Conservation (phyloP, 2,888 invertebrate species). For the Melinaea menophilus region DNA sequence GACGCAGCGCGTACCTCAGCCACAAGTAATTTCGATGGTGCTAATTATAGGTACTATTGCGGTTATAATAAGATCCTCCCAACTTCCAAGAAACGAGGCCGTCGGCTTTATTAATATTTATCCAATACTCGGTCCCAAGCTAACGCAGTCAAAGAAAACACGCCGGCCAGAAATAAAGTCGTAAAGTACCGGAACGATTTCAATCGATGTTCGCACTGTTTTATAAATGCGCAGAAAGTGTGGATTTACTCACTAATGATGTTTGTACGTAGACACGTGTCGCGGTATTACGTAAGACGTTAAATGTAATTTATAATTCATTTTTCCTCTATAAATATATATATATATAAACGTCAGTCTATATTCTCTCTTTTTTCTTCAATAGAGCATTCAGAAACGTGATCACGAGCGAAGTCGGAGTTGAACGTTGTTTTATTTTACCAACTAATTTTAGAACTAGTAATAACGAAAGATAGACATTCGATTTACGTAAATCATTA, state of each 20-base stretch:
- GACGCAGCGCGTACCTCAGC: slow-evolving; percentile 61
- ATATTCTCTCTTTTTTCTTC: too few relatives aligned
- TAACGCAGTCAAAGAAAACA: slow-evolving; percentile 77
- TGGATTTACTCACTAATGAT: slow-evolving; percentile 55
- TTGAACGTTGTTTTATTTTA: too few relatives aligned
- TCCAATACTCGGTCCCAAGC: slow-evolving; percentile 72
- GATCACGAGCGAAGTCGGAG: too few relatives aligned
- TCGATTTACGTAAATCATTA: neutral
- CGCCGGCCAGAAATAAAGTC: slow-evolving; percentile 73
- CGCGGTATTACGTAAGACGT: slow-evolving; percentile 10
- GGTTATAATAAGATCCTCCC: slow-evolving; percentile 78
- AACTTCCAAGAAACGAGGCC: slow-evolving; percentile 77
- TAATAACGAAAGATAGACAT: neutral
- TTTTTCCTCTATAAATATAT: too few relatives aligned
- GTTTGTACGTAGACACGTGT: slow-evolving; percentile 18
- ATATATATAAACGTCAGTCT: too few relatives aligned
- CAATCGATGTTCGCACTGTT: slow-evolving; percentile 70
- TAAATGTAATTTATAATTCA: too few relatives aligned
- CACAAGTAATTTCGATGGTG: slow-evolving; percentile 71
- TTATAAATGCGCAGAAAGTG: slow-evolving; percentile 66
- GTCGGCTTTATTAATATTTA: slow-evolving; percentile 77
- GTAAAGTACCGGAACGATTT: slow-evolving; percentile 74
- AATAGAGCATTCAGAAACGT: too few relatives aligned
- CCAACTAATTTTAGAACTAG: too few relatives aligned
- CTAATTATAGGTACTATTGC: slow-evolving; percentile 78